Conservation (phyloP, 2,113 vertebrate species). For the Pungitius pungitius region DNA sequence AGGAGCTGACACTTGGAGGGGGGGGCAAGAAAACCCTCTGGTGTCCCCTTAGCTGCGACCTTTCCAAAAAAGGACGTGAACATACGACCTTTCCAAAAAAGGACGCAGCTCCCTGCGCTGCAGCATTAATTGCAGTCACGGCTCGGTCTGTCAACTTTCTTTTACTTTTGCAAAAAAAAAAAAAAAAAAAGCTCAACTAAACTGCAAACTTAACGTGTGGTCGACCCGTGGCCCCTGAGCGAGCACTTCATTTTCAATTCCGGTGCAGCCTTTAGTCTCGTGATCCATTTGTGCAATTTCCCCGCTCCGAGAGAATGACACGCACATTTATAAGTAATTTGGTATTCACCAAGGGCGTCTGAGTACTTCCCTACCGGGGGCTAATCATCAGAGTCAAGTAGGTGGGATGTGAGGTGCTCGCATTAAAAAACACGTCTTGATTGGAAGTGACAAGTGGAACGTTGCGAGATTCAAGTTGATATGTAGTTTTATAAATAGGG, state of each 20-base stretch:
- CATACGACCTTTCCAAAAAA: neutral
- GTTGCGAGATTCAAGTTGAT: conserved; percentile 20
- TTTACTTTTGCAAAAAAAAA: neutral
- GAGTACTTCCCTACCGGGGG: conserved; percentile 22
- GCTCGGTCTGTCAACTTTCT: neutral
- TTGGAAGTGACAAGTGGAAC: conserved; percentile 44
- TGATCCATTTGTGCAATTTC: neutral
- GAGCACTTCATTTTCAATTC: neutral
- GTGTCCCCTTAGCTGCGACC: neutral
- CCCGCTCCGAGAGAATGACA: neutral
- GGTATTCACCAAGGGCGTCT: conserved; percentile 17
- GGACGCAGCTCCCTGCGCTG: neutral
- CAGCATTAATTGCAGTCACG: neutral
- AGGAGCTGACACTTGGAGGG: neutral
- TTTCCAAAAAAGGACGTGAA: no score
- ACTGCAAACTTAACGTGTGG: neutral
- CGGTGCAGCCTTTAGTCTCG: neutral
- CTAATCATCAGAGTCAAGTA: conserved; percentile 31
- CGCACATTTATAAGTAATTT: conserved; percentile 2
- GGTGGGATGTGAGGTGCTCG: conserved; percentile 14
- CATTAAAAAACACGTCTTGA: conserved; percentile 12
- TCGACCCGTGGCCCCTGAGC: neutral
- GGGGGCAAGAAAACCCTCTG: neutral
- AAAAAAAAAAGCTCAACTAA: neutral
- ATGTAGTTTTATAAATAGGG: neutral